These are phyloP conservation scores for Xestia c-nigrum DNA, from an alignment of 2,888 invertebrate species.

Conservation along the genomic window DNA sequence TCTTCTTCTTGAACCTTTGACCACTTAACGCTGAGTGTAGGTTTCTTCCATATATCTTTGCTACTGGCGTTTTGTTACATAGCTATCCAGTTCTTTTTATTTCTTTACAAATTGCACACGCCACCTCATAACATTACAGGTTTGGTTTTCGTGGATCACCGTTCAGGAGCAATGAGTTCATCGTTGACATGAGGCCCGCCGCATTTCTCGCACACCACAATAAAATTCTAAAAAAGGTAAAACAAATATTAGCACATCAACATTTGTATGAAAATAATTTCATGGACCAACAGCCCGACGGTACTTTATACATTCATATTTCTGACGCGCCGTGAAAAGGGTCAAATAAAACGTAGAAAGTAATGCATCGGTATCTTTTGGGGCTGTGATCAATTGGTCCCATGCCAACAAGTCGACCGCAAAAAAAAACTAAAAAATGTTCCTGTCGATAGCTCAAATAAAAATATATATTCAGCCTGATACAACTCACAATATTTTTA, in stretches of 20 bases:
- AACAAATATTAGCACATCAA: slow-evolving; percentile 30
- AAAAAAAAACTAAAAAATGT: slow-evolving; percentile 43
- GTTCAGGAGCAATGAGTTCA: slow-evolving; percentile 80
- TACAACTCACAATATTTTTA: slow-evolving; percentile 25
- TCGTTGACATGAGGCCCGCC: slow-evolving; percentile 72
- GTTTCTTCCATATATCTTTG: too few species aligned
- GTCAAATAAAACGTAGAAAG: slow-evolving; percentile 44
- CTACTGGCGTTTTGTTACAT: too few species aligned
- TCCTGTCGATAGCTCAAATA: slow-evolving; percentile 34
- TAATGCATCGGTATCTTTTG: slow-evolving; percentile 45
- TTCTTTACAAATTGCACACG: slow-evolving; percentile 4
- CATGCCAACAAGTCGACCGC: slow-evolving; percentile 36
- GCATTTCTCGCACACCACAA: slow-evolving; percentile 78
- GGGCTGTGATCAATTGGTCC: slow-evolving; percentile 53
- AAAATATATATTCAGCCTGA: slow-evolving; percentile 33
- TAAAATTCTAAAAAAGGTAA: slow-evolving; percentile 77
- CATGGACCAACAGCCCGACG: slow-evolving; percentile 12
- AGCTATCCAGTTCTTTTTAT: neutral
- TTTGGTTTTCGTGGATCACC: slow-evolving; percentile 66
- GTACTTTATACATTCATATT: slow-evolving; percentile 34
- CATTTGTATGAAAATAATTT: slow-evolving; percentile 22
- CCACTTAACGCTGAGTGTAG: too few species aligned
- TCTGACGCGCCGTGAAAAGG: slow-evolving; percentile 36
- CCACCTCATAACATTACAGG: neutral
- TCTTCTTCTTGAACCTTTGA: too few species aligned